These are phyloP conservation scores for Macrophya annulata DNA, from an alignment of 2,888 invertebrate species.

Conservation along the genomic window DNA sequence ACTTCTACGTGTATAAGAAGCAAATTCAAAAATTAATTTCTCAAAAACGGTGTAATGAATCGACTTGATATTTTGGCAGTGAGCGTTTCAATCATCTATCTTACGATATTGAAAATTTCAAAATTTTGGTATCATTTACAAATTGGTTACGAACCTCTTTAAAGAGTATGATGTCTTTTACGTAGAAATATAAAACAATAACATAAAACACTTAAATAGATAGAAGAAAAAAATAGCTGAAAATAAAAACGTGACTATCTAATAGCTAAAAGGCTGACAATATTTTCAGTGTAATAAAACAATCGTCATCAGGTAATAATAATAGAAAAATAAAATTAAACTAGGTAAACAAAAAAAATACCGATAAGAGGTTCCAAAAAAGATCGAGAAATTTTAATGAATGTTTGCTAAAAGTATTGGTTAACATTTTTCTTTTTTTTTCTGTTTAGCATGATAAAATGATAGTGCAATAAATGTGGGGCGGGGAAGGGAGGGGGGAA, in stretches of 20 bases:
- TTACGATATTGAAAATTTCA: too few species aligned
- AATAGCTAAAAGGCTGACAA: neutral
- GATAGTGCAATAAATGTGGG: slow-evolving; percentile 38
- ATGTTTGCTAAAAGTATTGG: neutral
- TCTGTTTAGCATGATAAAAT: neutral
- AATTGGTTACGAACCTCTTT: too few species aligned
- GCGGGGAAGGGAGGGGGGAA: neutral
- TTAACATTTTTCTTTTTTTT: neutral
- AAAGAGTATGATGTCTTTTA: neutral
- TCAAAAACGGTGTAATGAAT: too few species aligned
- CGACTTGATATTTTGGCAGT: too few species aligned
- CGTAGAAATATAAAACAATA: neutral
- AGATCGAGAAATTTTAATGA: neutral
- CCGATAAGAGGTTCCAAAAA: neutral
- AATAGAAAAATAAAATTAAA: neutral
- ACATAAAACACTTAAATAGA: neutral
- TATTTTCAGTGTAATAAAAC: neutral
- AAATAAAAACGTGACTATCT: neutral
- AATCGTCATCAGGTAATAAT: neutral
- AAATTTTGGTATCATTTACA: too few species aligned
- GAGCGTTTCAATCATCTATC: too few species aligned
- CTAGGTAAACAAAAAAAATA: neutral
- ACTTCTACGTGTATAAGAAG: too few species aligned
- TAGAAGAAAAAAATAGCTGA: neutral
- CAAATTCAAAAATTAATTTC: too few species aligned